Base-by-base conservation (phyloP, 37 sponge, comb jelly and placozoan genomes). In the Aplysina aerophoba region DNA sequence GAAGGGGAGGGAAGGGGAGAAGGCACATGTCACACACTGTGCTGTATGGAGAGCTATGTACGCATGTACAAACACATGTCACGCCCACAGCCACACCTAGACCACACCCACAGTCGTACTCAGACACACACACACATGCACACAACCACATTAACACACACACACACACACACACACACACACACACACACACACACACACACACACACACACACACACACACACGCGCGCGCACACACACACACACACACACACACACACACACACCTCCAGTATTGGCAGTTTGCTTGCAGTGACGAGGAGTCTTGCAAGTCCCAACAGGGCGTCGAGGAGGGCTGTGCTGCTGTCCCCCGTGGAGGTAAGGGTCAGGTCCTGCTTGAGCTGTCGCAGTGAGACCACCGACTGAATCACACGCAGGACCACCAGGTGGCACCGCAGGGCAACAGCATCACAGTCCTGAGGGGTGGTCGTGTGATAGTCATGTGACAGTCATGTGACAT, bases 11-110 rank as follows among this genome's bases (percentile, higher is more conserved):
- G 36, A 33, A 36, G 4, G 22, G 37, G n/a, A 36, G 0, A 72
- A n/a, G 37, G 38, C 33, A 50, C 27, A 38, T 20, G n/a, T 20
- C 31, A 41, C 44, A 77, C 53, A 38, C 79, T n/a, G n/a, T n/a
- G n/a, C n/a, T n/a, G n/a, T n/a, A n/a, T n/a, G n/a, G n/a, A n/a
- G n/a, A n/a, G n/a, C n/a, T n/a, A n/a, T n/a, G n/a, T n/a, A 77
- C 79, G 38, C 79, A 77, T 53, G 38, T 53, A 50, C 79, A 77
- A 44, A n/a, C 79, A 77, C 79, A 77, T n/a, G n/a, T n/a, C 79
- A 77, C 79, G n/a, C 79, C 35, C 54, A n/a, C 79, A 77, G 53
- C 35, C 79, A 77, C 71, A 68, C 71, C 17, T n/a, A n/a, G n/a
- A n/a, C n/a, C 71, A 68, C 71, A 68, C 71, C 17, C 71, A 68